Evolutionary conservation across 2,113 vertebrate species (phyloP).

Genomic region (Nycticryphes semicollaris): DNA sequence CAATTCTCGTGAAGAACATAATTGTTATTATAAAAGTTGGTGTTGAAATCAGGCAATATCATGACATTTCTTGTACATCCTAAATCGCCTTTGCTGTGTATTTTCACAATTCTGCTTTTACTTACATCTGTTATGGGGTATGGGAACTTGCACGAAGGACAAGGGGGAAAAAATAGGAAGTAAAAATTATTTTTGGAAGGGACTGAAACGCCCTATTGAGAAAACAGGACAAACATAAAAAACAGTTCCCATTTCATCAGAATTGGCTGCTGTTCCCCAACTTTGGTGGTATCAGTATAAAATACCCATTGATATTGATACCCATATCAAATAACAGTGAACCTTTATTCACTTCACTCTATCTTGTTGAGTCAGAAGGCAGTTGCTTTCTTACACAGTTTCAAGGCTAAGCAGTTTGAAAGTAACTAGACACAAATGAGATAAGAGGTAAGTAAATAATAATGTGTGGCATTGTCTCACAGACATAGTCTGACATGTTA

Average conservation of each 20-base stretch:
- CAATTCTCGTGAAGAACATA: neutral
- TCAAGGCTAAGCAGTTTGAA: slow-evolving; percentile 1
- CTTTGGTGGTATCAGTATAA: neutral
- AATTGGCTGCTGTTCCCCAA: neutral
- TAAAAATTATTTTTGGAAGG: neutral
- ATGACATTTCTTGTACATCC: neutral
- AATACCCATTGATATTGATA: neutral
- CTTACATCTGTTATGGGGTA: neutral
- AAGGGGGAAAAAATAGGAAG: neutral
- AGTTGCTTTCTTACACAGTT: neutral
- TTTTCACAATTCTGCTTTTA: neutral
- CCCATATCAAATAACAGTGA: neutral
- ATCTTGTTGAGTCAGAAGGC: neutral
- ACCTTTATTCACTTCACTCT: neutral
- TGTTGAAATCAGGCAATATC: neutral
- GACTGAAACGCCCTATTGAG: neutral
- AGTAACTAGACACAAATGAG: neutral
- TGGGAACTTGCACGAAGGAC: neutral
- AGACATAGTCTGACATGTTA: neutral
- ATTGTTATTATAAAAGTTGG: neutral
- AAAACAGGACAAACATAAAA: neutral
- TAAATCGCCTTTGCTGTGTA: accelerated
- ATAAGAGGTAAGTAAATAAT: slow-evolving; percentile 27
- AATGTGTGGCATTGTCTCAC: neutral
- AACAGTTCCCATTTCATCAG: neutral